phyloP scores from a whole-genome alignment of 2,888 invertebrate genomes.

The Meta bourneti region DNA sequence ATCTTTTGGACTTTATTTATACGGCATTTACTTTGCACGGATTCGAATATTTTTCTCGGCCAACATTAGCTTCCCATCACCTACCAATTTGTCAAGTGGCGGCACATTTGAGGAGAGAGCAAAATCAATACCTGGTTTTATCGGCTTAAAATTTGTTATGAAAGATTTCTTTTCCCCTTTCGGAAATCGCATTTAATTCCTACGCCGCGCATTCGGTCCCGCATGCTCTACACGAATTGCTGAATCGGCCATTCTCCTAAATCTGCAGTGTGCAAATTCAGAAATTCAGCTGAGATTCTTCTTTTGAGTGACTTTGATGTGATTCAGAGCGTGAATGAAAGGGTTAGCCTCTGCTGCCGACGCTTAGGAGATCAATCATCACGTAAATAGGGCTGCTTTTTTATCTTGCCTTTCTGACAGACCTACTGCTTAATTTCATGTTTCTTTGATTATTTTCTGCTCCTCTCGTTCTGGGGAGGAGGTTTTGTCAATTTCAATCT shows the following conservation, averaged over 20 bases:
- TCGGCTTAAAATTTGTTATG: conserved; percentile 15
- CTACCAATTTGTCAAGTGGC: background rate
- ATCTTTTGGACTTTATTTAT: no score
- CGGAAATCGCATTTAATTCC: conserved; percentile 20
- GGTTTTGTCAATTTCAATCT: no score
- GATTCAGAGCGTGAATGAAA: conserved; percentile 29
- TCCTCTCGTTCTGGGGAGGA: no score
- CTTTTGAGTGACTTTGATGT: conserved; percentile 16
- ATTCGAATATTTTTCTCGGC: no score
- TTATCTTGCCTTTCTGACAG: no score
- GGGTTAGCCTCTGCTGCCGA: background rate
- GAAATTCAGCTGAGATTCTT: conserved; percentile 15
- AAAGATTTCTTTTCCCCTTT: background rate
- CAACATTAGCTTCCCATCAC: no score
- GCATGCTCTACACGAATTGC: conserved; percentile 16
- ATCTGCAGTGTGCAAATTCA: conserved; percentile 24
- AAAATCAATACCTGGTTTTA: conserved; percentile 21
- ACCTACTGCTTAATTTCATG: no score
- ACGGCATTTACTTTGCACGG: no score
- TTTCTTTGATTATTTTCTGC: no score
- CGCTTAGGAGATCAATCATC: no score
- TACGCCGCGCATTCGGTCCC: background rate
- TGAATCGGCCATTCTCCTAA: background rate
- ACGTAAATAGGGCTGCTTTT: no score
- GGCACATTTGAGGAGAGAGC: background rate